Conservation (phyloP, 1,140 invertebrate species). For the Leptinotarsa defecta region DNA sequence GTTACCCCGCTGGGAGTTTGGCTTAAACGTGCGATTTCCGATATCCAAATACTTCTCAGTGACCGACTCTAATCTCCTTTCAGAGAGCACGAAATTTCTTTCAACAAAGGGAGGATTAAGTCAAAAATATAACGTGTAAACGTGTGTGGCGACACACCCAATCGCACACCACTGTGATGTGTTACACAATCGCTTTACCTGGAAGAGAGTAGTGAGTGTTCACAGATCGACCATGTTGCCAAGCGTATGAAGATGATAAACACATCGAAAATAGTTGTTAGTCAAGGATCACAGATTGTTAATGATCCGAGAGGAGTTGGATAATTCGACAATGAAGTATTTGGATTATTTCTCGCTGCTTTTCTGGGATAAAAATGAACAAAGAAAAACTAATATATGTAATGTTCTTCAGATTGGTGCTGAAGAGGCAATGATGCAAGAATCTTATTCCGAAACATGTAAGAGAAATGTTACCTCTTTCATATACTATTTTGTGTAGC, state of each 20-base stretch:
- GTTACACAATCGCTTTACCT: slow-evolving; percentile 5
- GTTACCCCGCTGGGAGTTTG: neutral
- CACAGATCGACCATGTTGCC: neutral
- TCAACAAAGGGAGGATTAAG: neutral
- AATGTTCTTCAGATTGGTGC: no score
- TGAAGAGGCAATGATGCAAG: no score
- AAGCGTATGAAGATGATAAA: neutral
- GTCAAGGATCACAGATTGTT: neutral
- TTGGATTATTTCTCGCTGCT: neutral
- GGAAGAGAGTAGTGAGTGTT: slow-evolving; percentile 2
- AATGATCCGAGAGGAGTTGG: neutral
- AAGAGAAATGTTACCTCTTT: no score
- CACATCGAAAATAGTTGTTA: neutral
- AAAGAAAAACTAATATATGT: no score
- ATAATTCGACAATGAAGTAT: neutral
- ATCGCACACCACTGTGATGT: neutral
- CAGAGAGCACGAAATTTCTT: neutral
- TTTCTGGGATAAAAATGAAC: no score
- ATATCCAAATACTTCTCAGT: neutral
- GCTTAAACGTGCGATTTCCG: neutral
- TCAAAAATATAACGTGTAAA: neutral
- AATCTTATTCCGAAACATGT: no score
- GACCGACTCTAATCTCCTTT: neutral
- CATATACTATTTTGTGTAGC: no score
- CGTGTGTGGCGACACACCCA: neutral